These are phyloP conservation scores for Channa striata DNA, from an alignment of 2,797 vertebrate genomes.

Conservation along the genomic window DNA sequence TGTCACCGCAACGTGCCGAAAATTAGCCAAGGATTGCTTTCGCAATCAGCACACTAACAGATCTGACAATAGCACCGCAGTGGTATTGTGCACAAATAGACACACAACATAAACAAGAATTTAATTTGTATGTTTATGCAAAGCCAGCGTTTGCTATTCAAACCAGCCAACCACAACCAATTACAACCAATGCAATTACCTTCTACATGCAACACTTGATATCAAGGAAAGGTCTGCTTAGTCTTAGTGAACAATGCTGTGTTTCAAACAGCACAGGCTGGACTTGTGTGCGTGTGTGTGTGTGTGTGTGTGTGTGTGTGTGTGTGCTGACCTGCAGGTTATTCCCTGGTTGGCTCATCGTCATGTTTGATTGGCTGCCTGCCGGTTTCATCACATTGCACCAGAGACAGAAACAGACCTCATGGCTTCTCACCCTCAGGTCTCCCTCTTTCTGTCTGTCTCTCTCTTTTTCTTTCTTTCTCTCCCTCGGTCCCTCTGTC, in stretches of 20 bases:
- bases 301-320: constrained; percentile 22
- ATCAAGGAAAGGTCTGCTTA: constrained; percentile 63
- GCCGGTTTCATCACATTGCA: constrained; percentile 82
- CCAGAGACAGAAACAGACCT: constrained; percentile 79
- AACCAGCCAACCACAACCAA: constrained; percentile 75
- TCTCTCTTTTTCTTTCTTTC: constrained; percentile 17
- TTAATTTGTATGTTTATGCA: constrained; percentile 80
- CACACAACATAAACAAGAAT: constrained; percentile 63
- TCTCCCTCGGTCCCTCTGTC: constrained; percentile 9
- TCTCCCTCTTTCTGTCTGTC: constrained; percentile 46
- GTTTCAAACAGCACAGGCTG: constrained; percentile 42
- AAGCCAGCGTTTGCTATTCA: constrained; percentile 74
- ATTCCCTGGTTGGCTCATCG: constrained; percentile 74
- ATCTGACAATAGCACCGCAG: constrained; percentile 21
- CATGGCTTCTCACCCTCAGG: constrained; percentile 74
- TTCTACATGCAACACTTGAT: constrained; percentile 77
- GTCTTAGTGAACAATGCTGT: constrained; percentile 46
- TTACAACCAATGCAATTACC: constrained; percentile 81
- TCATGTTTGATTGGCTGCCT: constrained; percentile 79
- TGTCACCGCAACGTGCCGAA: constrained; percentile 2
- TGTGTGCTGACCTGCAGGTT: constrained; percentile 74
- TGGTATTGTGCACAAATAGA: constrained; percentile 24
- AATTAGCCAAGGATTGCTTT: constrained; percentile 21
- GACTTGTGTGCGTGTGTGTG: constrained; percentile 25
- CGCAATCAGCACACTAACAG: constrained; percentile 25